Base-by-base conservation (phyloP, 2,113 vertebrate species). In the Rhombomys opimus region DNA sequence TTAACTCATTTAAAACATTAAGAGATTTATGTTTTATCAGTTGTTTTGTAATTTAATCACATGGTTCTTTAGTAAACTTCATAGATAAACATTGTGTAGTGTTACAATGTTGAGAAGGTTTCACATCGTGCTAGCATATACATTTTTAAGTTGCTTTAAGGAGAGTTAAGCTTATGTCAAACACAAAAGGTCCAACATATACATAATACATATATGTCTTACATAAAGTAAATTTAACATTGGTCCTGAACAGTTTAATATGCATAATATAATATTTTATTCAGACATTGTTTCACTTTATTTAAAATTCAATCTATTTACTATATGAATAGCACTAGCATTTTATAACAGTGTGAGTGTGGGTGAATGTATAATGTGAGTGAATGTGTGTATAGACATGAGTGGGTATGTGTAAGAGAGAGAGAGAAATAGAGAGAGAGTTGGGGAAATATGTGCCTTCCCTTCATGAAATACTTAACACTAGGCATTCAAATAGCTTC, bases 311-410 rank as follows among this genome's bases (percentile, higher is more conserved):
- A 61, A 87, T 50, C 52, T 61, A 30, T 32, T 61, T 76, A 9
- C 13, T 50, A 22, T 8, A 73, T 2, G 22, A 65, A 20, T 50
- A 90, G 2, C 3, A 12, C 12, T 87, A n/a, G 5, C 10, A 8
- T 67, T n/a, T 7, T 4, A 9, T 76, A 65, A 38, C 1, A 35
- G 3, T 5, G 1, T 73, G 11, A 35, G 8, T 2, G 0, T 27
- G 4, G 46, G 4, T 72, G 12, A 17, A 57, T 41, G 41, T 41
- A 57, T 41, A 73, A 73, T 73, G 20, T 73, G 20, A 41, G 72
- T 23, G 72, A 73, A 73, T 12, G 1, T 75, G n/a, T 22, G 7
- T 0, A 72, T 17, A n/a, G 14, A 72, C 57, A 57, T 57, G 57
- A 13, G 57, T 57, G 57, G 12, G 57, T 22, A 0, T 38, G 20